Percentiles rank a stretch among this genome's conserved stretches.
These are phyloP conservation scores for Erpetoichthys calabaricus DNA, from an alignment of 2,797 vertebrate genomes.

Conservation along the genomic window DNA sequence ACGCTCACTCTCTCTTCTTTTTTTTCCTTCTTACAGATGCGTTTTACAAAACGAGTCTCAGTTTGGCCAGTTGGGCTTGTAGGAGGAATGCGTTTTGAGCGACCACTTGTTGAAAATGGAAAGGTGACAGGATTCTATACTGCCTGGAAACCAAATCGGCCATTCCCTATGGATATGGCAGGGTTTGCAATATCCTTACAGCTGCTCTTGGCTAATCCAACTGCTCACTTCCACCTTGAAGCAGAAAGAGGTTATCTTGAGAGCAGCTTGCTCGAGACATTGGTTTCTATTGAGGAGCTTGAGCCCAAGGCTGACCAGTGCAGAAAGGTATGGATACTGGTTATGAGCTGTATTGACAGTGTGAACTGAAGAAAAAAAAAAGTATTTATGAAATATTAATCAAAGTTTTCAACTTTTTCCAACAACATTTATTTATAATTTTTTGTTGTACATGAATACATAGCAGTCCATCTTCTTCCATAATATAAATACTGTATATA, in stretches of 20 bases:
- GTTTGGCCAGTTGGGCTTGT: conserved; percentile 87
- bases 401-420: no score
- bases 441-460: no score
- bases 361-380: no score
- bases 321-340: conserved; percentile 47
- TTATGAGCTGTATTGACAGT: not conserved
- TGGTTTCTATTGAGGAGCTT: conserved; percentile 73
- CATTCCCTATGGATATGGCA: conserved; percentile 85
- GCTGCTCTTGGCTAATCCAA: conserved; percentile 55
- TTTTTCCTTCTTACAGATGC: conserved; percentile 51
- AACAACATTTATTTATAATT: no score
- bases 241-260: conserved; percentile 79
- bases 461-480: no score
- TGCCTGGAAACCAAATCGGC: conserved; percentile 75
- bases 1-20: conserved; percentile 4
- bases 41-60: conserved; percentile 64
- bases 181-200: conserved; percentile 72
- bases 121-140: conserved; percentile 77
- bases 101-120: conserved; percentile 66
- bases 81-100: conserved; percentile 78
- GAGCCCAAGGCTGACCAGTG: conserved; percentile 80
- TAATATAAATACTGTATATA: no score
- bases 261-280: conserved; percentile 69
- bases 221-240: conserved; percentile 60
- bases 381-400: no score